Conservation (phyloP, 1,140 invertebrate genomes). For the Halotydeus destructor region DNA sequence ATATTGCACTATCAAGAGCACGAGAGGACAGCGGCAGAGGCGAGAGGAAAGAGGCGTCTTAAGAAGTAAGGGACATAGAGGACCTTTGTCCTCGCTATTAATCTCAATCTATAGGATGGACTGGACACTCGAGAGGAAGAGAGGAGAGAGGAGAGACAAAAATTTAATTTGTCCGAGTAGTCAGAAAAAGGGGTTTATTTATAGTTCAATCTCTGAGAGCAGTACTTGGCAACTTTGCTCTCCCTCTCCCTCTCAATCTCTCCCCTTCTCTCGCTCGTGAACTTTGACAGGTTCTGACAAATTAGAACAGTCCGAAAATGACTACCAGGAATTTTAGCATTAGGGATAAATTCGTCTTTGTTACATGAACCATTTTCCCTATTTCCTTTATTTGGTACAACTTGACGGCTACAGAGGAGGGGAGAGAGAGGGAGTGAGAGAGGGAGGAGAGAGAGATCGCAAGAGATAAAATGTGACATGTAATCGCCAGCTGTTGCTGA, state of each 20-base stretch:
- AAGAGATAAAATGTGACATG: too few relatives aligned
- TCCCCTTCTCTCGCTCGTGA: not conserved
- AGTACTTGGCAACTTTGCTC: conserved; percentile 1
- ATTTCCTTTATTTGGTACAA: too few relatives aligned
- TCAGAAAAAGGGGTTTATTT: not conserved
- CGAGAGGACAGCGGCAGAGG: not conserved
- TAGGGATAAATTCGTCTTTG: too few relatives aligned
- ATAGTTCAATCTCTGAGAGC: not conserved
- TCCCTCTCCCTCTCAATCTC: conserved; percentile 5
- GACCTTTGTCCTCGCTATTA: too few relatives aligned
- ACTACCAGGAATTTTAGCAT: too few relatives aligned
- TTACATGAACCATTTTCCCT: too few relatives aligned
- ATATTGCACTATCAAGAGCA: not conserved
- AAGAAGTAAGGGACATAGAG: too few relatives aligned
- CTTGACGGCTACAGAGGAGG: too few relatives aligned
- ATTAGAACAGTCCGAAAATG: too few relatives aligned
- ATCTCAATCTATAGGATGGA: not conserved
- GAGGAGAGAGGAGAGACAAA: not conserved
- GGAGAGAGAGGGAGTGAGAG: too few relatives aligned
- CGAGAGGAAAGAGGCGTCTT: not conserved
- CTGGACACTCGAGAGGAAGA: not conserved
- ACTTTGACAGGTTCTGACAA: not conserved
- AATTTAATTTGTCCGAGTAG: not conserved
- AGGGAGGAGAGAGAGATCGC: too few relatives aligned
- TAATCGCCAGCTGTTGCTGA: too few relatives aligned